Evolutionary conservation across 1,140 invertebrate genomes (phyloP).

Genomic region (Pachypsylla venusta): DNA sequence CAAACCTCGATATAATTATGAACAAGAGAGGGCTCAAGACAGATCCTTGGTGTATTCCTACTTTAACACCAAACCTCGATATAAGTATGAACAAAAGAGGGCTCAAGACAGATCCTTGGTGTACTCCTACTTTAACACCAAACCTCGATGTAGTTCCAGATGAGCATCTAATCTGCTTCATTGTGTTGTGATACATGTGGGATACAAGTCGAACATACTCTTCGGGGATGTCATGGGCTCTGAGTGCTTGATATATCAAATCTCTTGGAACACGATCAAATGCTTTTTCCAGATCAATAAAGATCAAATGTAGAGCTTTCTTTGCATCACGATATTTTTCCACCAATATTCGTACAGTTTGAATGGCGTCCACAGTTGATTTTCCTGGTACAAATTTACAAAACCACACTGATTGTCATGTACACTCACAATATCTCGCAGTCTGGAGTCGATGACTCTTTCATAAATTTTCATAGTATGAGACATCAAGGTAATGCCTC

Average conservation of each 20-base stretch:
- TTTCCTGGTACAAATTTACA: constrained; percentile 3
- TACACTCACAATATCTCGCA: background rate
- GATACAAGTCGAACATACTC: background rate
- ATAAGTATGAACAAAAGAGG: background rate
- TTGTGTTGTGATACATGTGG: background rate
- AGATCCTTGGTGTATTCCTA: too few species aligned
- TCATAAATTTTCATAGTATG: constrained; percentile 8
- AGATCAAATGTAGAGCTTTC: background rate
- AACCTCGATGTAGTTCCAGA: background rate
- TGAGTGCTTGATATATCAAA: background rate
- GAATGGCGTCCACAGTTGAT: background rate
- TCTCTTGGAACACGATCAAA: constrained; percentile 7
- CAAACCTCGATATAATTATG: too few species aligned
- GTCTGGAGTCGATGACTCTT: background rate
- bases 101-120: background rate
- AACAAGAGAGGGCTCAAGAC: too few species aligned
- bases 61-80: too few species aligned
- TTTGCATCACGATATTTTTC: background rate
- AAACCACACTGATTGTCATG: constrained; percentile 3
- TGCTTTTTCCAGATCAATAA: constrained; percentile 11
- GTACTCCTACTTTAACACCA: background rate
- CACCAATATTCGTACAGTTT: background rate
- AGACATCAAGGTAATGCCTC: constrained; percentile 10
- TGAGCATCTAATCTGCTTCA: background rate
- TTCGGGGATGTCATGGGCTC: background rate